Evolutionary conservation across 2,113 vertebrate genomes (phyloP).

Genomic region (Miniopterus natalensis): DNA sequence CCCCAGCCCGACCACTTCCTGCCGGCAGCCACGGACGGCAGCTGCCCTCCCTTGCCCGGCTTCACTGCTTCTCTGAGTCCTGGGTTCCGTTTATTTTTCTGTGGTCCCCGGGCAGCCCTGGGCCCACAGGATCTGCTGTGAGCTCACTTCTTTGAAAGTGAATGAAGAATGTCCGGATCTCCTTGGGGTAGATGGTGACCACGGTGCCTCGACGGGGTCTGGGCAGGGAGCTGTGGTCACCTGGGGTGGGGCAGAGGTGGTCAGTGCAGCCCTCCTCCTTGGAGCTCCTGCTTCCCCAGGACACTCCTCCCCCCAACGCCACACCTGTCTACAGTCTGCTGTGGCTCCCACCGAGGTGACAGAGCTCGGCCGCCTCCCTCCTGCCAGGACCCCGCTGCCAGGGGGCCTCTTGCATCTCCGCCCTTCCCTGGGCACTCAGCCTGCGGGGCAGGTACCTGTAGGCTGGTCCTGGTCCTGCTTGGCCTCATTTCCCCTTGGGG

Average conservation of each 20-base stretch:
- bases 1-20: neutral
- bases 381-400: neutral
- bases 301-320: rapidly evolving
- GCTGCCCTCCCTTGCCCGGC: too few relatives aligned
- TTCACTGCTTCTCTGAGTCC: too few relatives aligned
- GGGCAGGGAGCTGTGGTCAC: rapidly evolving
- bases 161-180: slow-evolving; percentile 70
- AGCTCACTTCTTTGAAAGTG: slow-evolving; percentile 35
- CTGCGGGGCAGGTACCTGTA: neutral
- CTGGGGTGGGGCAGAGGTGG: slow-evolving; percentile 24
- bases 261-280: neutral
- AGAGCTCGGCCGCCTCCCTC: neutral
- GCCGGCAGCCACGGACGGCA: rapidly evolving
- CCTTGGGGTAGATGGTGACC: slow-evolving; percentile 60
- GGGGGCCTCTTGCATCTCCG: neutral
- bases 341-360: neutral
- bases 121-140: rapidly evolving
- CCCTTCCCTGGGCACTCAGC: neutral
- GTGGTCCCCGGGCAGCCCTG: too few relatives aligned
- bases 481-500: neutral
- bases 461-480: neutral
- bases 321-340: neutral
- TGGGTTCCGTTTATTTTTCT: neutral
- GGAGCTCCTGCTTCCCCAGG: neutral
- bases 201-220: rapidly evolving